Percentiles rank a stretch among this genome's conserved stretches.
Conservation (phyloP, 2,888 invertebrate genomes). For the Galeruca laticollis region DNA sequence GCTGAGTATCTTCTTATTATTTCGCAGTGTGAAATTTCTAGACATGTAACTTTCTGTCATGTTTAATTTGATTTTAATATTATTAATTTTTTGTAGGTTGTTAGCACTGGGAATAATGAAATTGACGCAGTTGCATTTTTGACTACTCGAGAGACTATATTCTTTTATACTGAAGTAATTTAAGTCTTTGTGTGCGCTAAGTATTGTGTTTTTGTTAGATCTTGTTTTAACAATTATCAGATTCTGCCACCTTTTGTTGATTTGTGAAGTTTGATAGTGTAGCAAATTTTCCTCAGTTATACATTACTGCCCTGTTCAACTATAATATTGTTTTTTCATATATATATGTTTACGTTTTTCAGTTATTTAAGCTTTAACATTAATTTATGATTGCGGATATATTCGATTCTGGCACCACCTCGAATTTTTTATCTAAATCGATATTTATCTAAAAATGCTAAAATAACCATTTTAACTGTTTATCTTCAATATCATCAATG, state of each 20-base stretch:
- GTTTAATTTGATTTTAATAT: slow-evolving; percentile 5
- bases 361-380: slow-evolving; percentile 2
- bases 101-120: slow-evolving; percentile 33
- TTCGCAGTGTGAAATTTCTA: too few relatives aligned
- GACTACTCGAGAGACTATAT: slow-evolving; percentile 38
- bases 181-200: slow-evolving; percentile 39
- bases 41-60: too few relatives aligned
- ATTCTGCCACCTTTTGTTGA: slow-evolving; percentile 27
- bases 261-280: slow-evolving; percentile 25
- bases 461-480: too few relatives aligned
- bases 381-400: neutral
- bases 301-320: slow-evolving; percentile 25
- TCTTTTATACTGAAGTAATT: slow-evolving; percentile 41
- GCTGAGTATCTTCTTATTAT: too few relatives aligned
- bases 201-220: slow-evolving; percentile 34
- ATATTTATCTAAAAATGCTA: too few relatives aligned
- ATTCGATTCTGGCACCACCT: too few relatives aligned
- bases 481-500: too few relatives aligned
- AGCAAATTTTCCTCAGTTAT: slow-evolving; percentile 9
- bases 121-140: slow-evolving; percentile 35
- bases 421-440: too few relatives aligned
- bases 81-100: slow-evolving; percentile 26
- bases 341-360: slow-evolving; percentile 3
- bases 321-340: slow-evolving; percentile 25
- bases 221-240: slow-evolving; percentile 18